Base-by-base conservation (phyloP, 2,113 vertebrate genomes). In the Tricholaema leucomelas region DNA sequence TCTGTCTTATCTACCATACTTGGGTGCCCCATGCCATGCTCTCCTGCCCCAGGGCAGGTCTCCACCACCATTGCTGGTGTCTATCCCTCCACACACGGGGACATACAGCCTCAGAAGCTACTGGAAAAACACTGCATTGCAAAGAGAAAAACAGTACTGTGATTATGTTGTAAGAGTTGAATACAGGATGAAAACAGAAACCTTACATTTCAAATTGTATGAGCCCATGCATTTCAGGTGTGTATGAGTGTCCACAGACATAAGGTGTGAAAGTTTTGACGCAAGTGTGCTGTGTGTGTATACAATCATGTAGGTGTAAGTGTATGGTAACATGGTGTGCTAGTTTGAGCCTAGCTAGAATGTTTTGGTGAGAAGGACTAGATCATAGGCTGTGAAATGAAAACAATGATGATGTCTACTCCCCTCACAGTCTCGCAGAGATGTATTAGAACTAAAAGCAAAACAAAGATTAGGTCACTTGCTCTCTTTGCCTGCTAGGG, bases 211-310 rank as follows among this genome's bases (percentile, higher is more conserved):
- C 52, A 63, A 55, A 50, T 36, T 18, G 27, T 50, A 55, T 67
- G 38, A 88, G 63, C 19, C 28, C 56, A 42, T 5, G 8, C 1
- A 4, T 18, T 65, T 27, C 42, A 81, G 19, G 18, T 15, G 10
- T 19, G 6, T 23, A 12, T 1, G 1, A 38, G 7, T 3, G 3
- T 65, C 44, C 0, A 0, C 0, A 60, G 61, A 59, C 28, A 35
- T 19, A 42, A 0, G 36, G 10, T 3, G 14, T 12, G 16, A 33
- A 8, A 52, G 20, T 8, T 12, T 6, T 0, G 12, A 3, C 12
- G 2, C 59, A 38, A 46, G 19, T 38, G 23, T 56, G 31, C 33
- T 18, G 35, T 17, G 13, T 19, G 9, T 33, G 28, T 31, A 10
- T 12, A 48, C 9, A 30, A 10, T 23, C 2, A 0, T 35, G 8